A percentile compares a stretch with the other conserved stretches of the same genome.
phyloP scores from a whole-genome alignment of 2,113 vertebrate genomes.

The Scalopus aquaticus region DNA sequence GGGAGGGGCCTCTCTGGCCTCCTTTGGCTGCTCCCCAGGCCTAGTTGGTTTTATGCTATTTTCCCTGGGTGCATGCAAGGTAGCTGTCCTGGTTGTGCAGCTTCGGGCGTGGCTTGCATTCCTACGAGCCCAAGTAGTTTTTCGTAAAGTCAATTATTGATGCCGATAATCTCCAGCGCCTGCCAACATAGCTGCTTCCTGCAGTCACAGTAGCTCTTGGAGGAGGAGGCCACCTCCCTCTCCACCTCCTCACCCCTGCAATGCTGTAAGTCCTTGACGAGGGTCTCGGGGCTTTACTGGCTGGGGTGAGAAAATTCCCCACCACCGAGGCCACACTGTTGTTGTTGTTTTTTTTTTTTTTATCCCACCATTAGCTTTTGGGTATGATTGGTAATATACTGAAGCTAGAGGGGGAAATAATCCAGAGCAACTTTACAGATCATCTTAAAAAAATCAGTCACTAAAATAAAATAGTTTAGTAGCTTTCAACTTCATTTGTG shows the following conservation, averaged over 20 bases:
- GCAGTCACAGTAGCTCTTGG: too few relatives aligned
- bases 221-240: conserved; percentile 93
- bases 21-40: conserved; percentile 95
- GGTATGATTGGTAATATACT: neutral
- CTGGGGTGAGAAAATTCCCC: neutral
- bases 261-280: conserved; percentile 97
- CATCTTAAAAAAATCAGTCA: neutral
- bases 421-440: neutral
- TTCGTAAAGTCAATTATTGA: conserved; percentile 99
- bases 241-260: conserved; percentile 96
- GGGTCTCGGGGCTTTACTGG: neutral
- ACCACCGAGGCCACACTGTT: too few relatives aligned
- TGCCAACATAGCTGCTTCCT: conserved; percentile 95
- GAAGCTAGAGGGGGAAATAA: neutral
- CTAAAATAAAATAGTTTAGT: neutral
- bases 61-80: conserved; percentile 97
- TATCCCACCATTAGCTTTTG: too few relatives aligned
- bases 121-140: conserved; percentile 97
- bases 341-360: too few relatives aligned
- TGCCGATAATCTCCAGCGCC: conserved; percentile 97
- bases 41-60: conserved; percentile 98
- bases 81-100: conserved; percentile 99
- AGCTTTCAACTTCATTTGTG: neutral
- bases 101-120: conserved; percentile 97
- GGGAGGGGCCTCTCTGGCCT: conserved; percentile 97